These are phyloP conservation scores for Montipora capitata DNA, from an alignment of 92 coral and sea anemone species.

Conservation along the genomic window DNA sequence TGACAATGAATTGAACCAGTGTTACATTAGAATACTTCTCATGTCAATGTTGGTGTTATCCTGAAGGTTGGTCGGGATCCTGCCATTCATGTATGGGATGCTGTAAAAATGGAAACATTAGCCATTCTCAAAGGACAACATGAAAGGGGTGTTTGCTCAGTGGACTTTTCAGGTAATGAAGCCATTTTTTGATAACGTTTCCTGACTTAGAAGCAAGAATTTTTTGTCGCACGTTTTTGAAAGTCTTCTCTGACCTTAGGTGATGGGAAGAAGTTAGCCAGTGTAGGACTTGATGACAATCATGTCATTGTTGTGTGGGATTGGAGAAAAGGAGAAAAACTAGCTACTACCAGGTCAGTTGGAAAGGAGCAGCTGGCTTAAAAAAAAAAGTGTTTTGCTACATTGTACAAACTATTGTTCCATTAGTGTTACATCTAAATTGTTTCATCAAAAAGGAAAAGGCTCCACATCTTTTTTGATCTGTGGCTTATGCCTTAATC, in stretches of 20 bases:
- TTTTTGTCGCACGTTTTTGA: too few relatives aligned
- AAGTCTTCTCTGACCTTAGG: slow-evolving; percentile 44
- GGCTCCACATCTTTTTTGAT: too few relatives aligned
- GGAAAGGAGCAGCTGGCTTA: neutral
- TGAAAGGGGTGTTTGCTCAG: slow-evolving; percentile 98
- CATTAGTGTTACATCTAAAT: too few relatives aligned
- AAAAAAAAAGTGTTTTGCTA: too few relatives aligned
- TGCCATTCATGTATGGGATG: slow-evolving; percentile 96
- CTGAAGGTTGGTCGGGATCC: slow-evolving; percentile 99
- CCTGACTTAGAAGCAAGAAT: too few relatives aligned
- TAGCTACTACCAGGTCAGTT: slow-evolving; percentile 93
- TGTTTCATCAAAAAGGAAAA: too few relatives aligned
- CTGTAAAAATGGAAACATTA: slow-evolving; percentile 89
- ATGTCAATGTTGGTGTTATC: too few relatives aligned
- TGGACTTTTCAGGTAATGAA: slow-evolving; percentile 94
- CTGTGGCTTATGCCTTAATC: too few relatives aligned
- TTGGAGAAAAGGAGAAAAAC: slow-evolving; percentile 98
- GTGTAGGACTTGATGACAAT: slow-evolving; percentile 97
- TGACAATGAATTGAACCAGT: too few relatives aligned
- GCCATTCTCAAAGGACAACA: slow-evolving; percentile 96
- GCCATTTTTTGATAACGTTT: too few relatives aligned
- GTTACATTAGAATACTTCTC: too few relatives aligned
- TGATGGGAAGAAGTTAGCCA: slow-evolving; percentile 97
- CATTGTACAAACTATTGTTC: too few relatives aligned
- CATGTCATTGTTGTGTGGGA: slow-evolving; percentile 98